Conservation (phyloP, 2,113 vertebrate species). For the Rousettus leschenaultii region DNA sequence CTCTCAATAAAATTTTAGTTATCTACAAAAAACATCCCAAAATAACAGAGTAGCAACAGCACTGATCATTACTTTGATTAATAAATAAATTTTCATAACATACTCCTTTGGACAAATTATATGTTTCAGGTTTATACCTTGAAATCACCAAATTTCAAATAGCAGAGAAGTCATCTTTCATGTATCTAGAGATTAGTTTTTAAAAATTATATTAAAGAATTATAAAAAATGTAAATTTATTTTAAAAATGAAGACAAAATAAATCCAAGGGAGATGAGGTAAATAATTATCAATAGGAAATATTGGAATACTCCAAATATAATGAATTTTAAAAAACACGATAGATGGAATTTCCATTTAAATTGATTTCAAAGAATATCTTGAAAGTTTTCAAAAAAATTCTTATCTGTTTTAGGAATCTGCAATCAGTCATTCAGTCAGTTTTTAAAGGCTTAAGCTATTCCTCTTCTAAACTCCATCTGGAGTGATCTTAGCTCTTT, state of each 20-base stretch:
- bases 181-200: not conserved
- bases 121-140: not conserved
- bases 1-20: not conserved
- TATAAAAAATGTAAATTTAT: not conserved
- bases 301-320: not conserved
- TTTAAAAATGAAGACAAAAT: not conserved
- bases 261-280: not conserved
- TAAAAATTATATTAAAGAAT: slow-evolving; percentile 14
- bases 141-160: not conserved
- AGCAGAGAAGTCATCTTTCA: slow-evolving; percentile 42
- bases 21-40: not conserved
- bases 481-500: not conserved
- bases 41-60: slow-evolving; percentile 26
- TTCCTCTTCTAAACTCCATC: not conserved
- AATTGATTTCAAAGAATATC: not conserved
- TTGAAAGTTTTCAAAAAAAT: not conserved
- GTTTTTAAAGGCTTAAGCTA: not conserved
- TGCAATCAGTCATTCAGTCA: not conserved
- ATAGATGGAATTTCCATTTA: not conserved
- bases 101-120: slow-evolving; percentile 18
- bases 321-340: not conserved
- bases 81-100: slow-evolving; percentile 14
- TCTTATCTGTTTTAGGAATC: slow-evolving; percentile 3
- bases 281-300: not conserved
- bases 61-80: slow-evolving; percentile 37